Evolutionary conservation across 53 echinoderm and acorn worm genomes (phyloP).

Genomic region (Astropecten irregularis): DNA sequence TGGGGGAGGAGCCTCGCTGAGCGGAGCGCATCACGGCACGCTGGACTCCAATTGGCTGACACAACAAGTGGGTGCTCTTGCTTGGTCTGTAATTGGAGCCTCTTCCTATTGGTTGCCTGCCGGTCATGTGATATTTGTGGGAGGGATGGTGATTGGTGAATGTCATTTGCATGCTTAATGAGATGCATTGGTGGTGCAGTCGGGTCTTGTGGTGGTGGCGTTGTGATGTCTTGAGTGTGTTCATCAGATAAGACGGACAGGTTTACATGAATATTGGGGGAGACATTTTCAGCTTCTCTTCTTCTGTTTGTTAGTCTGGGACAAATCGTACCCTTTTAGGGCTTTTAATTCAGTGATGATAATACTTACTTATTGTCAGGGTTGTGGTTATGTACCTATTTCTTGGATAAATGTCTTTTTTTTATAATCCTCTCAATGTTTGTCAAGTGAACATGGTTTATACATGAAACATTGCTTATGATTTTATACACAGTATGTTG

Average conservation of each 20-base stretch:
- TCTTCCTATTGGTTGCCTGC: neutral
- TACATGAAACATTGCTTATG: too few species aligned
- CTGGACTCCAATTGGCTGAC: conserved; percentile 6
- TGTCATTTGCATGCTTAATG: conserved; percentile 24
- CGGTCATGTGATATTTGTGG: neutral
- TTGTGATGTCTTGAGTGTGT: conserved; percentile 14
- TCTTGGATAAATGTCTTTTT: too few species aligned
- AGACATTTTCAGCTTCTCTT: too few species aligned
- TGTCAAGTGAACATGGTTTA: too few species aligned
- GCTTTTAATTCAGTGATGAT: too few species aligned
- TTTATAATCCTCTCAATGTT: too few species aligned
- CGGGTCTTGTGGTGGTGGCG: neutral
- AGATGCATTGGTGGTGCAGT: neutral
- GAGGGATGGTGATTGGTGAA: neutral
- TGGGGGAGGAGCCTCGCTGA: too few species aligned
- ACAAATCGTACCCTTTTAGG: too few species aligned
- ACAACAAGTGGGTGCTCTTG: conserved; percentile 40
- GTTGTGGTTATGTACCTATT: too few species aligned
- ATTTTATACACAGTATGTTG: too few species aligned
- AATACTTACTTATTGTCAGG: too few species aligned
- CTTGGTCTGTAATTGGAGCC: neutral
- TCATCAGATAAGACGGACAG: conserved; percentile 1
- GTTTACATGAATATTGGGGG: neutral
- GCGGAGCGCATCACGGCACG: neutral
- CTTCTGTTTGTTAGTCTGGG: too few species aligned